Percentiles rank a stretch among this genome's conserved stretches.
phyloP scores from a whole-genome alignment of 2,113 vertebrate genomes.

The Hippocampus guttulatus region DNA sequence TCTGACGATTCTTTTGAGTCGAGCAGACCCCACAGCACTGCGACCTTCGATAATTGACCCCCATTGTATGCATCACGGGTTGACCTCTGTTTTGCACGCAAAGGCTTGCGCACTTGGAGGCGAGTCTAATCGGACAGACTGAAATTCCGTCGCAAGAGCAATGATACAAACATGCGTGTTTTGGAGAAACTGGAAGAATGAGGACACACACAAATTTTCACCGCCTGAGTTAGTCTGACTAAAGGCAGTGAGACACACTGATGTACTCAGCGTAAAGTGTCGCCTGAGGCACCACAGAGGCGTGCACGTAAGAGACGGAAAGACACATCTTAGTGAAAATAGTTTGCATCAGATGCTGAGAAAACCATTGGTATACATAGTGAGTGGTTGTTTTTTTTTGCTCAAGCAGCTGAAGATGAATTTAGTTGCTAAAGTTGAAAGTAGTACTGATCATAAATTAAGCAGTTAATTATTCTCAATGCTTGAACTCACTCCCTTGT shows the following conservation, averaged over 20 bases:
- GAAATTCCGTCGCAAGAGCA: constrained; percentile 16
- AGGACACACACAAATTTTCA: constrained; percentile 31
- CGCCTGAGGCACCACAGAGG: constrained; percentile 35
- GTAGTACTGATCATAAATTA: neutral
- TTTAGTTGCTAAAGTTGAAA: neutral
- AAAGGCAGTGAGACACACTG: constrained; percentile 25
- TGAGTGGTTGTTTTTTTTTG: neutral
- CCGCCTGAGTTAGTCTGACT: constrained; percentile 27
- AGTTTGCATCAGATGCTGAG: neutral
- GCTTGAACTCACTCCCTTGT: too few species aligned
- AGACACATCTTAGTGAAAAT: neutral
- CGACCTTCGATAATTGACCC: constrained; percentile 45
- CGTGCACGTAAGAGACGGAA: neutral
- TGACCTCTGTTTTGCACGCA: constrained; percentile 18
- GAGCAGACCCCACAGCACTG: constrained; percentile 20
- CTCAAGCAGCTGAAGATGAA: neutral
- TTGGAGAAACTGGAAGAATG: constrained; percentile 37
- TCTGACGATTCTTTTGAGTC: constrained; percentile 33
- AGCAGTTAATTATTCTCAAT: neutral
- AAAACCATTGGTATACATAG: neutral
- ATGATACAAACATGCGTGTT: constrained; percentile 13
- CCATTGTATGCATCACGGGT: constrained; percentile 21
- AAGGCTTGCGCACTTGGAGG: constrained; percentile 19
- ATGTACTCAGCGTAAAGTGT: constrained; percentile 43
- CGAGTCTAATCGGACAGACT: constrained; percentile 28